A percentile compares a stretch with the other conserved stretches of the same genome.
These are phyloP conservation scores for Palythoa grandis DNA, from an alignment of 92 coral and sea anemone genomes.

Conservation along the genomic window DNA sequence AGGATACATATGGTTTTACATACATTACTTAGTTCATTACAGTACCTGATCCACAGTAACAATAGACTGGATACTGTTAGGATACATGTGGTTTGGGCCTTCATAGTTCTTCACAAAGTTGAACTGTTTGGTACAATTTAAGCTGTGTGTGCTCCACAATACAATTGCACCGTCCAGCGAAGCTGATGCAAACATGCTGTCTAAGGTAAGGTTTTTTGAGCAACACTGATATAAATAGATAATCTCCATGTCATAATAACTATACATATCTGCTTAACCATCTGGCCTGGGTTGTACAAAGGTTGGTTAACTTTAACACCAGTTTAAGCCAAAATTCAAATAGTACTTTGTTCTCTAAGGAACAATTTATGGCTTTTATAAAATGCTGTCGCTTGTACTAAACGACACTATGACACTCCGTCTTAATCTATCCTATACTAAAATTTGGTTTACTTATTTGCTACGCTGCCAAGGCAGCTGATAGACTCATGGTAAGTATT, in stretches of 20 bases:
- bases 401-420: too few relatives aligned
- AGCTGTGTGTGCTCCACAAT: constrained; percentile 85
- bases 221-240: neutral
- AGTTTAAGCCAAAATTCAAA: too few relatives aligned
- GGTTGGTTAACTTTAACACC: too few relatives aligned
- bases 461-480: too few relatives aligned
- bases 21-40: too few relatives aligned
- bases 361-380: too few relatives aligned
- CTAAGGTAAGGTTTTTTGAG: constrained; percentile 25
- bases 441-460: too few relatives aligned
- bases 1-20: constrained; percentile 78
- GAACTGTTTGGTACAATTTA: constrained; percentile 80
- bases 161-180: constrained; percentile 97
- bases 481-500: too few relatives aligned
- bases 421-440: too few relatives aligned
- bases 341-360: too few relatives aligned
- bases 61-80: constrained; percentile 88
- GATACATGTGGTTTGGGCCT: constrained; percentile 87
- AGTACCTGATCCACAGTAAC: constrained; percentile 90
- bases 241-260: neutral
- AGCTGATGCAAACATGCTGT: constrained; percentile 97
- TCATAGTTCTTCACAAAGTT: constrained; percentile 88
- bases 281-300: too few relatives aligned
- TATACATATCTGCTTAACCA: neutral
- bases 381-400: too few relatives aligned